These are phyloP conservation scores for Teleogryllus oceanicus DNA, from an alignment of 2,888 invertebrate genomes.

Conservation along the genomic window DNA sequence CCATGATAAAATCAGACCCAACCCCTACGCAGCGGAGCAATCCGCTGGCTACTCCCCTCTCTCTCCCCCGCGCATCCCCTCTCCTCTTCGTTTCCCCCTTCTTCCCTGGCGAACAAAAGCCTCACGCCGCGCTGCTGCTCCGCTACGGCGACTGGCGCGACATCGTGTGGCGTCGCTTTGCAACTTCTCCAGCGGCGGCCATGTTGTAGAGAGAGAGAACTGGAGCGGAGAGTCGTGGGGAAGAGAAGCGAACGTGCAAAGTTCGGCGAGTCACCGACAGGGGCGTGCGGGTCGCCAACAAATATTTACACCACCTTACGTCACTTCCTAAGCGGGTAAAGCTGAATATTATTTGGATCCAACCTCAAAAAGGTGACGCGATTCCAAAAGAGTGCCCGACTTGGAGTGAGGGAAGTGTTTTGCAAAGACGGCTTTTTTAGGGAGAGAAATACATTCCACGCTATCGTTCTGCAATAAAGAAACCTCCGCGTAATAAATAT, in stretches of 20 bases:
- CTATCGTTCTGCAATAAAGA: too few relatives aligned
- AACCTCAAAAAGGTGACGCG: too few relatives aligned
- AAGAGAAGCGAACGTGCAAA: neutral
- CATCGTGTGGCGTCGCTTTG: neutral
- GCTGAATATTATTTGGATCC: too few relatives aligned
- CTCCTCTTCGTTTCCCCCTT: neutral
- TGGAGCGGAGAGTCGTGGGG: neutral
- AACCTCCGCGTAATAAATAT: too few relatives aligned
- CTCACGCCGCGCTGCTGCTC: neutral
- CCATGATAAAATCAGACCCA: slow-evolving; percentile 18
- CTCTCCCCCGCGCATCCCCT: neutral
- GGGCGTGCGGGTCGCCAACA: neutral
- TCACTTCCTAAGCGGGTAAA: too few relatives aligned
- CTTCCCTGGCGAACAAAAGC: neutral
- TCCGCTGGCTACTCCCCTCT: neutral
- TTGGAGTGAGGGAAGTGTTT: too few relatives aligned
- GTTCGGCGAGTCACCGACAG: neutral
- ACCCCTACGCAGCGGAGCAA: slow-evolving; percentile 10
- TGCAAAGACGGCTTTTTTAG: too few relatives aligned
- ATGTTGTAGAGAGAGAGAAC: neutral
- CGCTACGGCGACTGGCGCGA: neutral
- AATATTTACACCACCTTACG: neutral
- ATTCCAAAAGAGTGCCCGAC: too few relatives aligned
- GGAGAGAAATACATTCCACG: too few relatives aligned
- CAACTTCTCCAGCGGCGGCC: neutral